These are phyloP conservation scores for Hypocryptadius cinnamomeus DNA, from an alignment of 2,113 vertebrate genomes.

Conservation along the genomic window DNA sequence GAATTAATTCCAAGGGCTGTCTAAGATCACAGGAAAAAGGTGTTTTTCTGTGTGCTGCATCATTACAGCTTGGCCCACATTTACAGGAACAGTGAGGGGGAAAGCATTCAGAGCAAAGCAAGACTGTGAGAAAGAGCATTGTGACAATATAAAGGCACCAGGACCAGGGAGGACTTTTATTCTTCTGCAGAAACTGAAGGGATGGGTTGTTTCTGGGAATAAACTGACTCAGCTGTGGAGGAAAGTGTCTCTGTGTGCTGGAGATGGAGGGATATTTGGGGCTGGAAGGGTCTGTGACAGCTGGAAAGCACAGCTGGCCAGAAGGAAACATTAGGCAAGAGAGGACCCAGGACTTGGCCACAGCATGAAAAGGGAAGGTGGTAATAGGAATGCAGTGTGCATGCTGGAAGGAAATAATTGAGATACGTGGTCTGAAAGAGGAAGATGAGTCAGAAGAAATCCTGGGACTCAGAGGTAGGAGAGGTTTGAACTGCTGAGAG, in stretches of 20 bases:
- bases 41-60: constrained; percentile 32
- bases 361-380: neutral
- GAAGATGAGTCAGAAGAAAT: neutral
- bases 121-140: neutral
- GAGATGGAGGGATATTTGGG: neutral
- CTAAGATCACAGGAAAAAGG: constrained; percentile 40
- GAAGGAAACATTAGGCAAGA: neutral
- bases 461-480: neutral
- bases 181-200: neutral
- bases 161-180: neutral
- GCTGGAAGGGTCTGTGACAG: neutral
- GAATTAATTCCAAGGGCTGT: constrained; percentile 44
- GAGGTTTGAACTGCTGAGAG: neutral
- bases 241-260: neutral
- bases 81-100: neutral
- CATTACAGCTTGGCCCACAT: constrained; percentile 47
- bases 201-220: neutral
- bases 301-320: neutral
- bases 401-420: neutral
- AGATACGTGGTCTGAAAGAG: neutral
- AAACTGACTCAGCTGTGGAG: neutral
- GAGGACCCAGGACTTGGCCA: neutral
- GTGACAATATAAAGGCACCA: neutral
- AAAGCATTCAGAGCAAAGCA: neutral
- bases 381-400: neutral